Evolutionary conservation across 64 coral and sea anemone genomes (phyloP).

Genomic region (Dendronephthya gigantea): DNA sequence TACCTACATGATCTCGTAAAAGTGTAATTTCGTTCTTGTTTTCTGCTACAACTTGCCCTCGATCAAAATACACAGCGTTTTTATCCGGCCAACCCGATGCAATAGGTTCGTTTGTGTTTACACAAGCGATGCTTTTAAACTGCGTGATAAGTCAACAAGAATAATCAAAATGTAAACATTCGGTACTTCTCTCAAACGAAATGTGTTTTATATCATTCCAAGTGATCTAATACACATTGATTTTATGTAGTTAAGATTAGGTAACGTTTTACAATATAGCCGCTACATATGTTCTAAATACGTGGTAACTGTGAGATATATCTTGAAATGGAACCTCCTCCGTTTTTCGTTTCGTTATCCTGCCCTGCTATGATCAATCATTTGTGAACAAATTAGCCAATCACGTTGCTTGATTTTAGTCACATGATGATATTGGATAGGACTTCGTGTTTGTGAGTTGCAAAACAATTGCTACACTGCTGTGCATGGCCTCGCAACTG

Average conservation of each 20-base stretch:
- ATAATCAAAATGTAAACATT: conserved; percentile 14
- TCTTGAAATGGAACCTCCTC: too few relatives aligned
- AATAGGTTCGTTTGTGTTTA: background rate
- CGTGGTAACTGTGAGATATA: too few relatives aligned
- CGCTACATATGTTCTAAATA: too few relatives aligned
- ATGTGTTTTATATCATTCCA: background rate
- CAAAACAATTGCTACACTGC: background rate
- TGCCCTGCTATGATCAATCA: too few relatives aligned
- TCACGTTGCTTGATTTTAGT: background rate
- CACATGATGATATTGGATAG: background rate
- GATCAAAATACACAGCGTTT: background rate
- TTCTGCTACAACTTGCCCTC: background rate
- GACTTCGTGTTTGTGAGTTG: background rate
- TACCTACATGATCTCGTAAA: too few relatives aligned
- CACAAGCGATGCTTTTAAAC: background rate
- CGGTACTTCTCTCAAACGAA: background rate
- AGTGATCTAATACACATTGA: background rate
- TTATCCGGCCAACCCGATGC: background rate
- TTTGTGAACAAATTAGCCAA: too few relatives aligned
- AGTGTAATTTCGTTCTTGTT: too few relatives aligned
- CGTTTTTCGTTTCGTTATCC: background rate
- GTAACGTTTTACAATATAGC: too few relatives aligned
- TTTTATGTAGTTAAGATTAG: background rate
- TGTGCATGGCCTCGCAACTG: too few relatives aligned
- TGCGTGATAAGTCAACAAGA: background rate